Evolutionary conservation across 2,888 invertebrate species (phyloP).

Genomic region (Chaitophorus viminalis): DNA sequence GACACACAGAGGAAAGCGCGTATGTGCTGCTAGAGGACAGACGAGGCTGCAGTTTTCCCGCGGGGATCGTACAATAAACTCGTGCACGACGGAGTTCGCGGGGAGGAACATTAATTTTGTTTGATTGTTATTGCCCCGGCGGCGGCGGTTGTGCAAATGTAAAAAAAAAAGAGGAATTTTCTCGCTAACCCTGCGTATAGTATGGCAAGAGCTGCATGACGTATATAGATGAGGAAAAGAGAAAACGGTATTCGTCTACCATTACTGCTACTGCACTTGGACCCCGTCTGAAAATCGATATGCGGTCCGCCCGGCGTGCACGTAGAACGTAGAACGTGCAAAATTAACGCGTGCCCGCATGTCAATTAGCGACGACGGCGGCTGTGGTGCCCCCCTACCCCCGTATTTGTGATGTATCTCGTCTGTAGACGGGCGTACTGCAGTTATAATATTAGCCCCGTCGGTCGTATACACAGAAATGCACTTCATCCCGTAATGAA

Average conservation of each 20-base stretch:
- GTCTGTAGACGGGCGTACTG: neutral
- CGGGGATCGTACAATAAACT: conserved; percentile 48
- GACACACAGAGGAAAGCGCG: too few relatives aligned
- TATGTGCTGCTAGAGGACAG: too few relatives aligned
- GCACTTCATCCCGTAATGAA: neutral
- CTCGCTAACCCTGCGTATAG: neutral
- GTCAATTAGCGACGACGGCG: conserved; percentile 39
- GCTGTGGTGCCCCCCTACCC: too few relatives aligned
- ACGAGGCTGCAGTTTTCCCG: neutral
- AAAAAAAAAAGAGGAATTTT: neutral
- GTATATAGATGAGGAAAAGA: neutral
- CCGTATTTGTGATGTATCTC: neutral
- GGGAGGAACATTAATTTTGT: conserved; percentile 43
- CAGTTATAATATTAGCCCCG: too few relatives aligned
- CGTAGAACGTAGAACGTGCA: neutral
- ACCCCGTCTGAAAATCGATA: conserved; percentile 36
- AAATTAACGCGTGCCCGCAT: conserved; percentile 14
- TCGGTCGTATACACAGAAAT: conserved; percentile 12
- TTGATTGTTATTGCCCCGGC: conserved; percentile 57
- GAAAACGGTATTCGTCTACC: neutral
- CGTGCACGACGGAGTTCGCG: neutral
- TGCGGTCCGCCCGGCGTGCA: neutral
- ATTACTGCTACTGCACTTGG: neutral
- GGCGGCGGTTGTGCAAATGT: conserved; percentile 5
- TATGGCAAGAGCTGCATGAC: neutral